Percentiles rank a stretch among this genome's conserved stretches.
Evolutionary conservation across 2,113 vertebrate genomes (phyloP).

Genomic region (Pogona vitticeps): DNA sequence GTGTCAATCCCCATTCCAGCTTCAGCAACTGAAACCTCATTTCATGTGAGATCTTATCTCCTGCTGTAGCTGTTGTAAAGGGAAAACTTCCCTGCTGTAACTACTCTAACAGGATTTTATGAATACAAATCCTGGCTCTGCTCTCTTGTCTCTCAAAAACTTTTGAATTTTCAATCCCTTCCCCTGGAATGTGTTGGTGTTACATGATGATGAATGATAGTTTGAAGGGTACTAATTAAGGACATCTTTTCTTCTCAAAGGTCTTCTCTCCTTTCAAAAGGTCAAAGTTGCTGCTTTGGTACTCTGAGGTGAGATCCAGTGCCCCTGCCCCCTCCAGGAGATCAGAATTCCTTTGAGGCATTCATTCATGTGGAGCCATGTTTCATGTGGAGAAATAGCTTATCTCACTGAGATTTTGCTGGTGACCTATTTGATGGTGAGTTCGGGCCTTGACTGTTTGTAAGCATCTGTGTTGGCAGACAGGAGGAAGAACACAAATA

Average conservation of each 20-base stretch:
- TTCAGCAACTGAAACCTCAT: slow-evolving; percentile 30
- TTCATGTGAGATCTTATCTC: slow-evolving; percentile 1
- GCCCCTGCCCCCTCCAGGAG: neutral
- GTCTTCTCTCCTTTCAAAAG: neutral
- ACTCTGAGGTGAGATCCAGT: neutral
- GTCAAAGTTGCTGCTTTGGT: neutral
- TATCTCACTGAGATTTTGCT: neutral
- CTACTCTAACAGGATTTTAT: neutral
- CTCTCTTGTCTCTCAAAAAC: neutral
- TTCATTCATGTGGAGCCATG: neutral
- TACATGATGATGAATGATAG: neutral
- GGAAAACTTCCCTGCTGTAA: neutral
- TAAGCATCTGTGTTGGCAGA: neutral
- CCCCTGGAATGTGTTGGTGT: neutral
- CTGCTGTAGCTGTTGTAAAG: neutral
- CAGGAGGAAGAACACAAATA: neutral
- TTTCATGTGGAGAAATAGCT: neutral
- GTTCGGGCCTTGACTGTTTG: neutral
- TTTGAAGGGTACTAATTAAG: neutral
- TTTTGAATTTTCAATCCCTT: neutral
- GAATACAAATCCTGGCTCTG: neutral
- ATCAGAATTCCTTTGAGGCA: neutral
- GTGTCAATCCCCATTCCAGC: neutral
- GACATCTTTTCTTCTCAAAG: neutral
- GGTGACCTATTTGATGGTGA: neutral